Evolutionary conservation across 2,113 vertebrate genomes (phyloP).

Genomic region (Ginglymostoma cirratum): DNA sequence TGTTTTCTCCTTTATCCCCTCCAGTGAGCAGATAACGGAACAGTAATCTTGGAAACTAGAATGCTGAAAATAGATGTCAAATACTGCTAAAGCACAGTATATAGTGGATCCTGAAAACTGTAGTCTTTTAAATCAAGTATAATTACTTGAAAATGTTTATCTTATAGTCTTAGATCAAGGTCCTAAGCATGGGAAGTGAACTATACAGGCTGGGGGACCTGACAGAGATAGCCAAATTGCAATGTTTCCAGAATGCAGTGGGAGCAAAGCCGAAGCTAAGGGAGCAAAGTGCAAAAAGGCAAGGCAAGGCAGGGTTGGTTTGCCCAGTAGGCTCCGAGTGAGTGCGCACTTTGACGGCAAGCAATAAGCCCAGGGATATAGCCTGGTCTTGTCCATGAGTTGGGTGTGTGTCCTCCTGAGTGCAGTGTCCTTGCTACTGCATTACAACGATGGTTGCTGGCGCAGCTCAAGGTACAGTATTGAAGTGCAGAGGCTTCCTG

Average conservation of each 20-base stretch:
- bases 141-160: not conserved
- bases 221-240: not conserved
- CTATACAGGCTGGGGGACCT: not conserved
- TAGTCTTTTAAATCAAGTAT: not conserved
- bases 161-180: not conserved
- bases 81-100: not conserved
- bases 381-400: too few relatives aligned
- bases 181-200: not conserved
- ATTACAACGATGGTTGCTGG: too few relatives aligned
- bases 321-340: too few relatives aligned
- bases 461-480: too few relatives aligned
- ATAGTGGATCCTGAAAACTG: not conserved
- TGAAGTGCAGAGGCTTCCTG: too few relatives aligned
- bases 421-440: too few relatives aligned
- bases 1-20: not conserved
- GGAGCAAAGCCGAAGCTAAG: too few relatives aligned
- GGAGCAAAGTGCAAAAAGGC: too few relatives aligned
- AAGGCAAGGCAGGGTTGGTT: too few relatives aligned
- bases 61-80: not conserved
- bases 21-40: not conserved
- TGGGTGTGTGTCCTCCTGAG: too few relatives aligned
- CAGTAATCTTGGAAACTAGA: not conserved
- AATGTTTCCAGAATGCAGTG: not conserved
- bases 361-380: too few relatives aligned
- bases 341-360: too few relatives aligned